Percentiles rank a stretch among this genome's conserved stretches.
Evolutionary conservation across 2,888 invertebrate species (phyloP).

Genomic region (Drosophila peninsularis): DNA sequence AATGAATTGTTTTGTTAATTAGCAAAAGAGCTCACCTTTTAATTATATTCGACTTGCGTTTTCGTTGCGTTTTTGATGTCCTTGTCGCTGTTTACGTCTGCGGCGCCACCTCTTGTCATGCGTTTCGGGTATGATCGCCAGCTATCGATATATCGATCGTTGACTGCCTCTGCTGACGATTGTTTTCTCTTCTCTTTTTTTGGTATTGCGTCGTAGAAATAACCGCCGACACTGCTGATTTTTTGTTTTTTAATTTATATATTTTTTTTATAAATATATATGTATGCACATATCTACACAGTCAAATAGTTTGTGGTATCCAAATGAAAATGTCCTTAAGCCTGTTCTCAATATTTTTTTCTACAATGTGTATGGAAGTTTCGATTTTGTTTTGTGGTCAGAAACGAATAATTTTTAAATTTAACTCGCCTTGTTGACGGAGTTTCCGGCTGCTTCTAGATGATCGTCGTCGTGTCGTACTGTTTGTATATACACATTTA

Average conservation of each 20-base stretch:
- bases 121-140: conserved; percentile 31
- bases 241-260: not conserved
- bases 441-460: conserved; percentile 37
- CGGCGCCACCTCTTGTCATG: conserved; percentile 42
- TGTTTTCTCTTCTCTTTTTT: conserved; percentile 5
- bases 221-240: conserved; percentile 24
- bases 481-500: not conserved
- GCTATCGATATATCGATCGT: conserved; percentile 41
- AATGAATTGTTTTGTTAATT: not conserved
- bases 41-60: conserved; percentile 4
- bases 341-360: conserved; percentile 15
- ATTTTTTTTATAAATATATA: conserved; percentile 28
- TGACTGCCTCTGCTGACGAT: conserved; percentile 14
- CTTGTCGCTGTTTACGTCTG: conserved; percentile 31
- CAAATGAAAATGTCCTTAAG: conserved; percentile 18
- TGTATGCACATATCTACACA: conserved; percentile 21
- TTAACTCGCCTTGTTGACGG: conserved; percentile 42
- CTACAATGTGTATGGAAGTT: conserved; percentile 28
- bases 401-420: conserved; percentile 34
- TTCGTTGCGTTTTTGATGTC: conserved; percentile 16
- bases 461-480: not conserved
- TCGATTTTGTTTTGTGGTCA: conserved; percentile 31
- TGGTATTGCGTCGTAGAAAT: conserved; percentile 57
- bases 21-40: conserved; percentile 39
- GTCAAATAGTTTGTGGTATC: conserved; percentile 16